Evolutionary conservation across 2,113 vertebrate genomes (phyloP).

Genomic region (Chunga burmeisteri): DNA sequence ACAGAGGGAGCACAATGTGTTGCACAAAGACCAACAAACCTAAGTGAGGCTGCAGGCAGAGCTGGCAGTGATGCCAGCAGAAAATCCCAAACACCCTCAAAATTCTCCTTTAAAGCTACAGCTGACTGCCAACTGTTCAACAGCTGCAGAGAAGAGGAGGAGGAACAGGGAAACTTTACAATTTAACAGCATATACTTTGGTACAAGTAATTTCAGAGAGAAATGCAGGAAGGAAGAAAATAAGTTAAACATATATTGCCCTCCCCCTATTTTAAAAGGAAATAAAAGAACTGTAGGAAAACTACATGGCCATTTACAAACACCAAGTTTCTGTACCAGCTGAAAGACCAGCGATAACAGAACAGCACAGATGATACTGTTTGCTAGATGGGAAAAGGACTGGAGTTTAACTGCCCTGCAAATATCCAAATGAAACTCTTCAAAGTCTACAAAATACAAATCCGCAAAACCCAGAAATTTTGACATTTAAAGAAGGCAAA

Average conservation of each 20-base stretch:
- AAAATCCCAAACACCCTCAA: not conserved
- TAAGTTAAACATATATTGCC: not conserved
- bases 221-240: not conserved
- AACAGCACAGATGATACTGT: not conserved
- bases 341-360: not conserved
- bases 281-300: not conserved
- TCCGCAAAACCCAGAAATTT: not conserved
- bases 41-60: not conserved
- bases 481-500: not conserved
- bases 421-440: not conserved
- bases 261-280: not conserved
- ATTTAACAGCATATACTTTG: not conserved
- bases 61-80: not conserved
- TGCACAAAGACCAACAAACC: not conserved
- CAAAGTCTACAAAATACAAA: not conserved
- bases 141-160: not conserved
- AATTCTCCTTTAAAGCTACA: slow-evolving; percentile 4
- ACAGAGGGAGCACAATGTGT: not conserved
- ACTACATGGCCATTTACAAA: not conserved
- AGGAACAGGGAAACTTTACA: not conserved
- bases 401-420: not conserved
- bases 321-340: not conserved
- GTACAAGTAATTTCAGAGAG: not conserved
- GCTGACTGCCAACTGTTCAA: not conserved
- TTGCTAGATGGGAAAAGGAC: not conserved